phyloP scores from a whole-genome alignment of 2,888 invertebrate genomes.

The Latheticus oryzae region DNA sequence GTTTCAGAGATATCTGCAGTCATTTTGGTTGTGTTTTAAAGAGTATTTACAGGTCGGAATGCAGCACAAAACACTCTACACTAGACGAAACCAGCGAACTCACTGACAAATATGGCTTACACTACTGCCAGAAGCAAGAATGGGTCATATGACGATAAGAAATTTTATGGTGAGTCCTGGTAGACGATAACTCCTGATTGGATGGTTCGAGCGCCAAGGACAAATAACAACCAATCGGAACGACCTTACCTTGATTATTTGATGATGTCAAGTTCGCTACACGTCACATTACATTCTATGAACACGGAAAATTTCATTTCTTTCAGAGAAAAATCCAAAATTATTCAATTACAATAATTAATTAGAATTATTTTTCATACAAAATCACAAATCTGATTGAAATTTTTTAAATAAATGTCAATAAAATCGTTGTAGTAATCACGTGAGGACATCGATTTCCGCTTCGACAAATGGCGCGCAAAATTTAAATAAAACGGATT shows the following conservation, averaged over 20 bases:
- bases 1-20: constrained; percentile 59
- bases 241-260: constrained; percentile 43
- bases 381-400: too few relatives aligned
- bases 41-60: constrained; percentile 79
- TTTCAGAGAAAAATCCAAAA: too few relatives aligned
- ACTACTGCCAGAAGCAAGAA: constrained; percentile 69
- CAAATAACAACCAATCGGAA: constrained; percentile 55
- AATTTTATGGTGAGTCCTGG: constrained; percentile 63
- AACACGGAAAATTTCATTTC: constrained; percentile 41
- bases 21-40: constrained; percentile 59
- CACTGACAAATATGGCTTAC: constrained; percentile 90
- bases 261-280: constrained; percentile 54
- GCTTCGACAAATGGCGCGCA: neutral
- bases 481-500: constrained; percentile 28
- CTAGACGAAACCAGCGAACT: constrained; percentile 84
- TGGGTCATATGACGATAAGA: constrained; percentile 84
- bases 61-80: constrained; percentile 79
- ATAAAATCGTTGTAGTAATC: constrained; percentile 1
- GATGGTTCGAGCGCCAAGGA: constrained; percentile 56
- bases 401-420: too few relatives aligned
- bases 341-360: too few relatives aligned
- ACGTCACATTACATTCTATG: constrained; percentile 33
- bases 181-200: constrained; percentile 61
- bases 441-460: constrained; percentile 33
- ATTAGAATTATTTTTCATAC: too few relatives aligned